A percentile compares a stretch with the other conserved stretches of the same genome.
These are phyloP conservation scores for Ecliptopera silaceata DNA, from an alignment of 2,888 invertebrate species.

Conservation along the genomic window DNA sequence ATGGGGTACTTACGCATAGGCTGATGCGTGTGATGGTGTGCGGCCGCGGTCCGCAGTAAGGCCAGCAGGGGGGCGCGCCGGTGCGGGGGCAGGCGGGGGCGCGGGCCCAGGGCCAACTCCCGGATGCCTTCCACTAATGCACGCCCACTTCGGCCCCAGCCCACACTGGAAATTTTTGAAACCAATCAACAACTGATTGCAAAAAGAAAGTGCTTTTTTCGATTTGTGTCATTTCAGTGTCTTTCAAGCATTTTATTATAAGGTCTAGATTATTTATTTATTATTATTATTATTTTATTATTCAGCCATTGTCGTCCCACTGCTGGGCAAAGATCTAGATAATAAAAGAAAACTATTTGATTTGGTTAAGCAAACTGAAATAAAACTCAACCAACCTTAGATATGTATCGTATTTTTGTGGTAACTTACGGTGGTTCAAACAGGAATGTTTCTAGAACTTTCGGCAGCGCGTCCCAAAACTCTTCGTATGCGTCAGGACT, in stretches of 20 bases:
- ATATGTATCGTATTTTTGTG: too few relatives aligned
- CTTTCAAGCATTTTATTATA: too few relatives aligned
- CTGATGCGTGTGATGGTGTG: slow-evolving; percentile 79
- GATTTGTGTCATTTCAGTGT: too few relatives aligned
- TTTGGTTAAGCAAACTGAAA: neutral
- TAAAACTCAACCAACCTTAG: too few relatives aligned
- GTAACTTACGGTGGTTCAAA: slow-evolving; percentile 85
- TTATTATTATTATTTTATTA: too few relatives aligned
- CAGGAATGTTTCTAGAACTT: slow-evolving; percentile 94
- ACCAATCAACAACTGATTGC: neutral
- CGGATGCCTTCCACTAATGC: slow-evolving; percentile 55
- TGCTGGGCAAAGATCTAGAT: too few relatives aligned
- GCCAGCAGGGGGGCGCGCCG: slow-evolving; percentile 81
- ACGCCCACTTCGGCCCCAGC: slow-evolving; percentile 50
- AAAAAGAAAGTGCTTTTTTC: too few relatives aligned
- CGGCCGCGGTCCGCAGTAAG: slow-evolving; percentile 83
- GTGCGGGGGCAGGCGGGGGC: slow-evolving; percentile 84
- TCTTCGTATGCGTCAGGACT: slow-evolving; percentile 87
- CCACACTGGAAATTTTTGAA: slow-evolving; percentile 50
- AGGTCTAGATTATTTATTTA: too few relatives aligned
- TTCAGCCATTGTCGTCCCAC: too few relatives aligned
- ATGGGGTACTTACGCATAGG: slow-evolving; percentile 54
- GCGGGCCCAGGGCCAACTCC: slow-evolving; percentile 51
- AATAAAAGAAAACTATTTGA: neutral
- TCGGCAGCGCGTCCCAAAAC: slow-evolving; percentile 94